These are phyloP conservation scores for Melozone crissalis DNA, from an alignment of 2,113 vertebrate genomes.

Conservation along the genomic window DNA sequence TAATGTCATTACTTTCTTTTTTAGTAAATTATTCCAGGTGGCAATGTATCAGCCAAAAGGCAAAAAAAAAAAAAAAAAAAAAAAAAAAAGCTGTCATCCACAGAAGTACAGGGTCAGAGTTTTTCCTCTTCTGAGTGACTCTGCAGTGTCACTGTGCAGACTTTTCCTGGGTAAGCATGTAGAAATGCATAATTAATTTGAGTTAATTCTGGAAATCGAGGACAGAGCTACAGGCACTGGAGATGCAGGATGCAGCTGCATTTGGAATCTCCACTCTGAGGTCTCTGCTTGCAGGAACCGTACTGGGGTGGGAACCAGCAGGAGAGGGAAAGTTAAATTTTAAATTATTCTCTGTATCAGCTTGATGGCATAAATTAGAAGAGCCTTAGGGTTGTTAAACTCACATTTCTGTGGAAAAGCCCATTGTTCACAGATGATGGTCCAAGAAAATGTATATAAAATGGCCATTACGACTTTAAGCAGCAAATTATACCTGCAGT, in stretches of 20 bases:
- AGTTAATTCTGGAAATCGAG: constrained; percentile 33
- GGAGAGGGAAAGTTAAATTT: background rate
- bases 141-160: background rate
- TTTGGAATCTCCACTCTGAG: background rate
- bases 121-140: constrained; percentile 8
- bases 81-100: background rate
- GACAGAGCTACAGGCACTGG: background rate
- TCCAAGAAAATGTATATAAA: constrained; percentile 1
- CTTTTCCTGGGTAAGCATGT: background rate
- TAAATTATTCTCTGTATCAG: background rate
- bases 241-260: constrained; percentile 11
- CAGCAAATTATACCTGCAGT: background rate
- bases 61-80: background rate
- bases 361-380: background rate
- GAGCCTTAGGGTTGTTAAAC: constrained; percentile 5
- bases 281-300: background rate
- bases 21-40: constrained; percentile 32
- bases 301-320: background rate
- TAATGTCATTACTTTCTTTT: constrained; percentile 31
- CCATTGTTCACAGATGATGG: background rate
- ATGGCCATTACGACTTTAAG: background rate
- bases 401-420: constrained; percentile 9
- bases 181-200: constrained; percentile 47
- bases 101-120: constrained; percentile 4
- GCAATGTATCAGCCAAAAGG: constrained; percentile 11